Evolutionary conservation across 1,140 invertebrate species (phyloP), one percentile per base, ranked within the genome.

Genomic region (Oscheius sp.): DNA sequence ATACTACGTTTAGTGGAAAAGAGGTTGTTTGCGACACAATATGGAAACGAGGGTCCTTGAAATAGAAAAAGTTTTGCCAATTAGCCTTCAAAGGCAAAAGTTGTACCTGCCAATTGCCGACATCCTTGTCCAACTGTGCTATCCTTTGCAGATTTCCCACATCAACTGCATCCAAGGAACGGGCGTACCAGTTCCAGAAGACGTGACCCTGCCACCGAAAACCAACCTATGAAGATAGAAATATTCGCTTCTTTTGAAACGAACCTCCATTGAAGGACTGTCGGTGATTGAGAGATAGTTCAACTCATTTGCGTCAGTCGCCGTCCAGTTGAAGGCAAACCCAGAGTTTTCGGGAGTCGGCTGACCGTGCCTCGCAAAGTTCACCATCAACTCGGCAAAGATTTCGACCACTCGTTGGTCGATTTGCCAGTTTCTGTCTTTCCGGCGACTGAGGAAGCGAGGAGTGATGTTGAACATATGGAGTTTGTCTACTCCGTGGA

Each of bases 281-380:
- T 83, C 83, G 0, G 83, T 83, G 13, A 83, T 84, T 13, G 83
- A 82, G 10, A 84, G 73, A 68, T 79, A 85, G 62, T 82, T 80
- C 38, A 83, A 61, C 13, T 67, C 62, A 3, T 82, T 75, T 10
- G 59, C 42, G 1, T 79, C 69, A 28, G 72, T 77, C 32, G 67
- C 67, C 13, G 80, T 84, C 82, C 82, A 83, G 64, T 84, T 84
- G 71, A 83, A 83, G 13, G 78, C 66, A 34, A 84, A 79, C 3
- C 79, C 78, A 28, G 65, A 69, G n/a, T 68, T 71, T 46, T 82
- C 79, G 1, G 82, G 83, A 15, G 83, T 83, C 1, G 82, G 82
- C 42, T 80, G 59, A 31, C 81, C 80, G 61, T 68, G 66, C 61
- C 68, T 73, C 4, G 79, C 65, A 69, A 84, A 84, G 31, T 82